phyloP scores from a whole-genome alignment of 2,113 vertebrate species.

The Sinocyclocheilus rhinocerous region DNA sequence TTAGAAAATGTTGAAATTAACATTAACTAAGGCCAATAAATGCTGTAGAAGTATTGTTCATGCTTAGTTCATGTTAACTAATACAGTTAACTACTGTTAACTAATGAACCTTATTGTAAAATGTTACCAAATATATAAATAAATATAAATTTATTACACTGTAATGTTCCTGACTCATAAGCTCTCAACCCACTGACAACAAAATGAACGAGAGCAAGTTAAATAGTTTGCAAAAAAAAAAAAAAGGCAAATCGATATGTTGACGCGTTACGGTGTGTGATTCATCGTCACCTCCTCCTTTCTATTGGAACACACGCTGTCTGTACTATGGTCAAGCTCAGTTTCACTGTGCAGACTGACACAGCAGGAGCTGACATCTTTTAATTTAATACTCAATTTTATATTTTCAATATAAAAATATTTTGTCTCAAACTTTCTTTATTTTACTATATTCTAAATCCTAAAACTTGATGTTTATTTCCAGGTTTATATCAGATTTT shows the following conservation, averaged over 20 bases:
- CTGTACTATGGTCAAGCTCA: conserved; percentile 48
- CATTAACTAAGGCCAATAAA: too few species aligned
- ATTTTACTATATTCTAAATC: neutral
- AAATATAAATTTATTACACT: conserved; percentile 51
- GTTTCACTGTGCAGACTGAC: conserved; percentile 48
- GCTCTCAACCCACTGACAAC: conserved; percentile 68
- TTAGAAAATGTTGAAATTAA: too few species aligned
- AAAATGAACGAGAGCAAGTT: conserved; percentile 48
- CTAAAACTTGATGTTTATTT: neutral
- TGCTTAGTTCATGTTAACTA: too few species aligned
- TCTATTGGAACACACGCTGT: conserved; percentile 51
- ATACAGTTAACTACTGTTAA: too few species aligned
- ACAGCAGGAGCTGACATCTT: conserved; percentile 31
- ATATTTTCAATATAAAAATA: neutral
- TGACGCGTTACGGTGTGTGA: conserved; percentile 66
- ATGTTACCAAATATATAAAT: neutral
- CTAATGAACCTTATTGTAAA: too few species aligned
- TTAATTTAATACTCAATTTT: neutral
- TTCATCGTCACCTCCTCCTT: conserved; percentile 64
- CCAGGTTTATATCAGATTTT: neutral
- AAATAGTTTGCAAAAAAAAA: conserved; percentile 51
- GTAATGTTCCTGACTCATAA: conserved; percentile 86
- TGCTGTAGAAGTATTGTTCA: too few species aligned
- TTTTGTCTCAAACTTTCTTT: neutral
- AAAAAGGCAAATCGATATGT: neutral